phyloP scores from a whole-genome alignment of 1,140 invertebrate genomes.

The Adelges cooleyi region DNA sequence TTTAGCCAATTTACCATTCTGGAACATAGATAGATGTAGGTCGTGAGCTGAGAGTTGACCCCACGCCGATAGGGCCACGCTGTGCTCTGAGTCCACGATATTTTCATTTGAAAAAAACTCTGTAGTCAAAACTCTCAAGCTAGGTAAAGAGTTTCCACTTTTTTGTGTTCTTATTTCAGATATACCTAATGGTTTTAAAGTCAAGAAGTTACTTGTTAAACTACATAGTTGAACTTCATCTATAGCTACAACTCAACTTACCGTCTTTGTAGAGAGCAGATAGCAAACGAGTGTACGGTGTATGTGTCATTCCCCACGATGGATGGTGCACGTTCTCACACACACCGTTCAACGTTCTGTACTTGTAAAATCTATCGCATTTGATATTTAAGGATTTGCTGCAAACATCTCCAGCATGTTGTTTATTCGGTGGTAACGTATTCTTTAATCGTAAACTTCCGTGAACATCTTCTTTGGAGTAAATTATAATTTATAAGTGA shows the following conservation, averaged over 20 bases:
- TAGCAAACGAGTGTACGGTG: constrained; percentile 61
- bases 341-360: constrained; percentile 66
- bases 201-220: no score
- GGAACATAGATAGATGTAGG: background rate
- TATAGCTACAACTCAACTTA: no score
- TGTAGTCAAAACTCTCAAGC: background rate
- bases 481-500: no score
- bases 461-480: no score
- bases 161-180: background rate
- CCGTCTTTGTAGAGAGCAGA: constrained; percentile 68
- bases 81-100: background rate
- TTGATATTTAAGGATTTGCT: no score
- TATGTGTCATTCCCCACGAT: constrained; percentile 57
- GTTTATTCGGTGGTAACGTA: no score
- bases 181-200: no score
- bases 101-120: background rate
- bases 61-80: background rate
- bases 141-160: background rate
- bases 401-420: no score
- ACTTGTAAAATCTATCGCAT: constrained; percentile 37
- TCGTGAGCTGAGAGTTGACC: background rate
- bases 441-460: no score
- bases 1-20: background rate
- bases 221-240: no score
- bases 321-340: constrained; percentile 71